These are phyloP conservation scores for Caenorhabditis uteleia DNA, from an alignment of 2,888 invertebrate genomes.

Conservation along the genomic window DNA sequence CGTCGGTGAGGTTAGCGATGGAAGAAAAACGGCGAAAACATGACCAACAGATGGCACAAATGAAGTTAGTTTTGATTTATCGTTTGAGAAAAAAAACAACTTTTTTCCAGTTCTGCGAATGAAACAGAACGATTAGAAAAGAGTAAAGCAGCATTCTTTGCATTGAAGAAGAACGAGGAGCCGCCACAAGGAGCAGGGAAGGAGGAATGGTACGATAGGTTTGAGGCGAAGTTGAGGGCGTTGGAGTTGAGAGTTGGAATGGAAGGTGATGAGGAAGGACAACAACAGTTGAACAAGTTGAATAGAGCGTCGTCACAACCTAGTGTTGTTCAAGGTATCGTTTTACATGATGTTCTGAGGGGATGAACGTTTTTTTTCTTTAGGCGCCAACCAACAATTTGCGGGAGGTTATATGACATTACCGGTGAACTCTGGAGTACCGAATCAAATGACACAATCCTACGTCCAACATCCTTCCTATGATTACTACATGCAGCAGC, in stretches of 20 bases:
- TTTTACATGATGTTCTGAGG: not conserved
- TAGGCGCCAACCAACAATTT: conserved; percentile 19
- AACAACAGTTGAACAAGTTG: conserved; percentile 26
- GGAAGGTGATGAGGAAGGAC: conserved; percentile 12
- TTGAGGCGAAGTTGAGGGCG: conserved; percentile 28
- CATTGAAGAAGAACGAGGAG: conserved; percentile 43
- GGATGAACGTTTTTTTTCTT: conserved; percentile 1
- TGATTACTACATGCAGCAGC: conserved; percentile 38
- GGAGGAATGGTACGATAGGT: conserved; percentile 30
- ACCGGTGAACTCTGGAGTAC: conserved; percentile 35
- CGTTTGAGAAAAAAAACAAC: not conserved
- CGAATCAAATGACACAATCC: conserved; percentile 41
- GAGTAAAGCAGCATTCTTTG: conserved; percentile 68
- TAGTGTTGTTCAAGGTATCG: conserved; percentile 51
- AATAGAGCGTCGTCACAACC: conserved; percentile 50
- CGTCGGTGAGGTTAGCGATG: conserved; percentile 63
- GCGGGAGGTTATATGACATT: conserved; percentile 35
- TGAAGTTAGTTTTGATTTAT: conserved; percentile 41
- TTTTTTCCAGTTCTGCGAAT: conserved; percentile 54
- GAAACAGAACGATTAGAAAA: conserved; percentile 61
- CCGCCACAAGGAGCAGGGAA: conserved; percentile 14
- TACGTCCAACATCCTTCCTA: conserved; percentile 39
- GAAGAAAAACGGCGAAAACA: conserved; percentile 66
- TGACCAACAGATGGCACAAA: conserved; percentile 55
- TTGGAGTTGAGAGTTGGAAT: conserved; percentile 24